phyloP scores from a whole-genome alignment of 2,113 vertebrate species.

The Potamarius usumacintae region DNA sequence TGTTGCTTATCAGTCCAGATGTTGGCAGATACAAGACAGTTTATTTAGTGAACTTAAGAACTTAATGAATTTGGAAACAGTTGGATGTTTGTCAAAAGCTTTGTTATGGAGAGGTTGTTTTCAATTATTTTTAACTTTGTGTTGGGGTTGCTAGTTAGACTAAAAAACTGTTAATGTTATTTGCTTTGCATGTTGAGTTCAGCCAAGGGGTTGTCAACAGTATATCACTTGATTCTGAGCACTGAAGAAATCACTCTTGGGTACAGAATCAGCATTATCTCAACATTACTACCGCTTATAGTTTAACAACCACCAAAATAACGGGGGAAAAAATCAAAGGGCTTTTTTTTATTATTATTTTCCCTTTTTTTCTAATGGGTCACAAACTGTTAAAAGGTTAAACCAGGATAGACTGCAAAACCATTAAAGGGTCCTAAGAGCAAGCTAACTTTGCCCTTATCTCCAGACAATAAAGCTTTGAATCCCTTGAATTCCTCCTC shows the following conservation, averaged over 20 bases:
- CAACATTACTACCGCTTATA: not conserved
- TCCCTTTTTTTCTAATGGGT: not conserved
- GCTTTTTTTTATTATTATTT: not conserved
- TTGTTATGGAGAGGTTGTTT: not conserved
- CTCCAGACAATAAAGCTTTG: not conserved
- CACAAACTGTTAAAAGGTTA: not conserved
- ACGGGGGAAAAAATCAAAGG: not conserved
- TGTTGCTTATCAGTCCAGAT: not conserved
- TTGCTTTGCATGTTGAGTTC: not conserved
- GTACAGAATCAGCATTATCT: not conserved
- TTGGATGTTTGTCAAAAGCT: not conserved
- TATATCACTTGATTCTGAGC: not conserved
- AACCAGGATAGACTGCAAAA: not conserved
- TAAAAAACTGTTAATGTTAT: not conserved
- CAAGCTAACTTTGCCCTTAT: not conserved
- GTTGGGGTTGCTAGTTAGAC: not conserved
- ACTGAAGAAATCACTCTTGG: not conserved
- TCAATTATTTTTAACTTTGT: not conserved
- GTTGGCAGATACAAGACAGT: not conserved
- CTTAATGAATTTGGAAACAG: not conserved
- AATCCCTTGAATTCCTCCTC: not conserved
- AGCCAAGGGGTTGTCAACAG: not conserved
- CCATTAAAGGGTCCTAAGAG: not conserved
- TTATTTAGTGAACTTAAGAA: not conserved
- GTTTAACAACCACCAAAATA: no score